Base-by-base conservation (phyloP, 2,888 invertebrate genomes). In the Agrotis ipsilon region DNA sequence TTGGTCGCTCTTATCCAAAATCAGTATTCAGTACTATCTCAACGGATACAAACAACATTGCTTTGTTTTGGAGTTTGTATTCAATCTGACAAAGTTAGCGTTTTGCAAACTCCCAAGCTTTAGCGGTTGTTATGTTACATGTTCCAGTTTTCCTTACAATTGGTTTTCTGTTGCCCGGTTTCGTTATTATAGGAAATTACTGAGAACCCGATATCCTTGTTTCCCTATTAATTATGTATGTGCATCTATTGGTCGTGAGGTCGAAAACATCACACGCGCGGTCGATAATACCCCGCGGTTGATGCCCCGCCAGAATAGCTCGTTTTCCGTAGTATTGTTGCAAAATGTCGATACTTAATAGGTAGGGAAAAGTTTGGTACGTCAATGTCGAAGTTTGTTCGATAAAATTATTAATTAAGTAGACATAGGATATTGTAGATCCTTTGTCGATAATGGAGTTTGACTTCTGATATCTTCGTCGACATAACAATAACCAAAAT, bases 171-270 rank as follows among this genome's bases (percentile, higher is more conserved):
- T 13, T 49, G 19, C 5, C 27, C 21, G 45, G 51, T 68, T 65
- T 62, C 27, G 46, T 43, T 54, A 65, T 46, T 55, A 66, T 48
- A 68, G 80, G 80, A 80, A 83, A 78, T 77, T 75, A 78, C 70
- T 80, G 70, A 76, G 70, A 78, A 78, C 79, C 72, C 77, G 84
- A 84, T 87, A 87, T 82, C 76, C 85, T 78, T 76, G 76, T 72
- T 39, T 71, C 48, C 69, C 75, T 75, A 89, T 91, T 89, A 88
- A 91, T 92, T 91, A 92, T 91, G 91, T 88, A 92, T 91, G 90
- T 91, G 89, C 90, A 91, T 92, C 86, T 86, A 87, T 91, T 86
- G 75, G 85, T 72, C 71, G 75, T 83, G 85, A 88, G 86, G 87
- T 85, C 86, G 85, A 84, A 75, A 80, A 80, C 76, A 78, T 80